These are phyloP conservation scores for Cossypha niveicapilla DNA, from an alignment of 2,797 vertebrate genomes.

Conservation along the genomic window DNA sequence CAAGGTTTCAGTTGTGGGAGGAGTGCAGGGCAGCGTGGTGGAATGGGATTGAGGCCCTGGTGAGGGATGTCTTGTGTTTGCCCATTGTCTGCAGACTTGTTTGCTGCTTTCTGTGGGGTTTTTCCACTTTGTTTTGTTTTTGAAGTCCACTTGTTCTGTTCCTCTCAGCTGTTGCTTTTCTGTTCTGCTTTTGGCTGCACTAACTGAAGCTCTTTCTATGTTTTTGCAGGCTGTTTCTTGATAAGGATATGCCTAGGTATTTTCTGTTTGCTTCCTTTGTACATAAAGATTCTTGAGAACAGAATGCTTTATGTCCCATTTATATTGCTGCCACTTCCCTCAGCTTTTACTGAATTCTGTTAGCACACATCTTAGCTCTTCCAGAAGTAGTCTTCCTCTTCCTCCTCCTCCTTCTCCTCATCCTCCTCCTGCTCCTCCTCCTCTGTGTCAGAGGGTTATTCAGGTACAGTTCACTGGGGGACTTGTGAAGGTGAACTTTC, in stretches of 20 bases:
- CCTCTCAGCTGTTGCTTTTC: conserved; percentile 28
- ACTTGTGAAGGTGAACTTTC: not conserved
- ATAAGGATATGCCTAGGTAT: conserved; percentile 99
- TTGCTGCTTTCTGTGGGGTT: not conserved
- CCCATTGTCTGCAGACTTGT: conserved; percentile 7
- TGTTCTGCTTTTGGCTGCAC: conserved; percentile 74
- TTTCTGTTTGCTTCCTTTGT: conserved; percentile 74
- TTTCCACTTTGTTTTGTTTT: not conserved
- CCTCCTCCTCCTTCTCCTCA: not conserved
- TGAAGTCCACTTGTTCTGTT: conserved; percentile 27
- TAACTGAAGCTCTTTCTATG: conserved; percentile 81
- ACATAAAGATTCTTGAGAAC: conserved; percentile 75
- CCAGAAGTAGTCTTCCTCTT: not conserved
- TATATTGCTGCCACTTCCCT: not conserved
- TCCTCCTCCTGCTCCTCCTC: not conserved
- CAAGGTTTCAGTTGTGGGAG: not conserved
- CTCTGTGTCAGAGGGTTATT: not conserved
- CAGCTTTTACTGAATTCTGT: not conserved
- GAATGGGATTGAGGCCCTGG: not conserved
- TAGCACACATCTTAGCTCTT: not conserved
- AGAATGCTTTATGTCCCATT: conserved; percentile 64
- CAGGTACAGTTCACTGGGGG: not conserved
- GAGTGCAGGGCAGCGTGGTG: not conserved
- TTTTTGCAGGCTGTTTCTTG: conserved; percentile 97
- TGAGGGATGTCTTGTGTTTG: not conserved